These are phyloP conservation scores for Lamellibrachia satsuma DNA, from an alignment of 2,888 invertebrate species.

Conservation along the genomic window DNA sequence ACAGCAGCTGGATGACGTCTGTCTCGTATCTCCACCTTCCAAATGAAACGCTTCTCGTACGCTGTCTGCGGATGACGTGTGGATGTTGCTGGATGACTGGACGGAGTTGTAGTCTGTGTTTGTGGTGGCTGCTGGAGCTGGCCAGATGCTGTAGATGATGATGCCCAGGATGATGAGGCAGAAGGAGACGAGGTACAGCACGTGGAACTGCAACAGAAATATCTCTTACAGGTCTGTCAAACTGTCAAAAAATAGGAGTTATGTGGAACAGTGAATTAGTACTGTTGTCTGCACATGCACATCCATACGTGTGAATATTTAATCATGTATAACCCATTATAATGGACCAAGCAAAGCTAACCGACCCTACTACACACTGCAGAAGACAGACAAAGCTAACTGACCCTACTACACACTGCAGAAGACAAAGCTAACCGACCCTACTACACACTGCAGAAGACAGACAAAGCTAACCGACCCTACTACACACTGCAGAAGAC, in stretches of 20 bases:
- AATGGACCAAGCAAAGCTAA: too few relatives aligned
- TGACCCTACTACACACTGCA: too few relatives aligned
- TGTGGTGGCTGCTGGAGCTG: neutral
- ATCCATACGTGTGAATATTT: neutral
- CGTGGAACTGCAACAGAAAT: conserved; percentile 20
- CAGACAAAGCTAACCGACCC: too few relatives aligned
- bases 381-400: too few relatives aligned
- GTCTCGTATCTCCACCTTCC: neutral
- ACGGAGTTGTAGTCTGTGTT: neutral
- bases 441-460: too few relatives aligned
- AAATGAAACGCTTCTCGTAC: neutral
- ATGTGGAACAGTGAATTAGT: neutral
- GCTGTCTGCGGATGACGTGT: neutral
- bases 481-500: too few relatives aligned
- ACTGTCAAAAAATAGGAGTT: neutral
- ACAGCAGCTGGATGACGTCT: neutral
- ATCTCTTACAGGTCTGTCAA: neutral
- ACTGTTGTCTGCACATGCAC: neutral
- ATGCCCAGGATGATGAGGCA: neutral
- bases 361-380: too few relatives aligned
- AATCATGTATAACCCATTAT: too few relatives aligned
- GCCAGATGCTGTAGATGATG: conserved; percentile 17
- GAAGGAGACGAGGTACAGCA: neutral
- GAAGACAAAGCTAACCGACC: too few relatives aligned
- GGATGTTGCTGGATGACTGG: neutral